Evolutionary conservation across 2,113 vertebrate genomes (phyloP).

Genomic region (Thymallus thymallus): DNA sequence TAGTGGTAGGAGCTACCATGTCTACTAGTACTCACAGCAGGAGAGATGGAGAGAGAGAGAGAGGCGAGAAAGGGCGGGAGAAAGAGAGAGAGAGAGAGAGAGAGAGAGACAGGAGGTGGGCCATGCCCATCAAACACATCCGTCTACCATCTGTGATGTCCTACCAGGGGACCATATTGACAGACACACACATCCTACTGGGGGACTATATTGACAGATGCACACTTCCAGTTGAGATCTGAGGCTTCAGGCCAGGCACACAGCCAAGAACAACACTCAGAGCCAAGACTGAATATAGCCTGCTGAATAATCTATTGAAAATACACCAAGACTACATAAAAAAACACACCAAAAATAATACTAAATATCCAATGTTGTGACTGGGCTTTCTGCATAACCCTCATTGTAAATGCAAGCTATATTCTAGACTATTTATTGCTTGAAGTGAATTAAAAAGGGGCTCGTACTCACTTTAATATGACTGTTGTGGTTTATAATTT

Average conservation of each 20-base stretch:
- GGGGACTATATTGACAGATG: conserved; percentile 42
- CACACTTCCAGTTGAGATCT: conserved; percentile 47
- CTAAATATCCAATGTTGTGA: background rate
- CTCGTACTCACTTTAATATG: too few species aligned
- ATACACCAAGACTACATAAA: background rate
- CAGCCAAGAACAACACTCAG: conserved; percentile 21
- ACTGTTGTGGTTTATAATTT: too few species aligned
- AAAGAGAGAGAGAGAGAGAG: background rate
- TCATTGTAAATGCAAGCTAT: too few species aligned
- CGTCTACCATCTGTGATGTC: conserved; percentile 45
- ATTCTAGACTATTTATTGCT: too few species aligned
- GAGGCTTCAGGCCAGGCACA: conserved; percentile 22
- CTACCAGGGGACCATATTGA: conserved; percentile 39
- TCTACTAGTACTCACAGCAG: background rate
- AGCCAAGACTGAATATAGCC: conserved; percentile 17
- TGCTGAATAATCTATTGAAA: conserved; percentile 12
- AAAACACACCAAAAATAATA: conserved; percentile 27
- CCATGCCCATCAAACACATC: conserved; percentile 31
- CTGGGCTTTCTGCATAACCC: too few species aligned
- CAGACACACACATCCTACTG: conserved; percentile 43
- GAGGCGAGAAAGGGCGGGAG: background rate
- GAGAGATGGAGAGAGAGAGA: background rate
- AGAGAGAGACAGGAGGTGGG: conserved; percentile 7
- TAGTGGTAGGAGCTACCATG: background rate
- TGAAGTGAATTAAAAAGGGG: too few species aligned